Conservation (phyloP, 2,113 vertebrate genomes). For the Tachuris rubrigastra region DNA sequence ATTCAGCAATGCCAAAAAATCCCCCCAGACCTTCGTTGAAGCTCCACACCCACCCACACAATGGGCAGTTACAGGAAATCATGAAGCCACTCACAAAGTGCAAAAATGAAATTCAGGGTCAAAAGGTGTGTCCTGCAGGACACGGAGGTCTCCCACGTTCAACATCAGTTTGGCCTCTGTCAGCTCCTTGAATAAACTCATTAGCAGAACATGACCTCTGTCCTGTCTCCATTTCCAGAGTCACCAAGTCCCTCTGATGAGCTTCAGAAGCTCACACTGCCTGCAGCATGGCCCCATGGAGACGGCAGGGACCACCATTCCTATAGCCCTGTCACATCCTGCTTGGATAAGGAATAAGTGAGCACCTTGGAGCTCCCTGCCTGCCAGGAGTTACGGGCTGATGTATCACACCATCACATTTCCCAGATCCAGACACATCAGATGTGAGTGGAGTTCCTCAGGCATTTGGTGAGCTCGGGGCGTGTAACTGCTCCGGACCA, state of each 20-base stretch:
- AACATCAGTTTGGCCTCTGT: neutral
- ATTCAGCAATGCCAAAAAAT: neutral
- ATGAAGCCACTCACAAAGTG: neutral
- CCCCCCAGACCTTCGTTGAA: neutral
- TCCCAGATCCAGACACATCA: neutral
- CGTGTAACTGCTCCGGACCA: neutral
- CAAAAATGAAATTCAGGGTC: neutral
- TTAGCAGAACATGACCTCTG: neutral
- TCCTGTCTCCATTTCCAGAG: neutral
- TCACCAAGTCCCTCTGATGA: accelerated
- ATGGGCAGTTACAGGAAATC: accelerated
- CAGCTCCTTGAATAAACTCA: neutral
- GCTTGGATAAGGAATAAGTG: accelerated
- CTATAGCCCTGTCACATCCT: accelerated
- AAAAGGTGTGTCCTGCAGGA: neutral
- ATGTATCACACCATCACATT: neutral
- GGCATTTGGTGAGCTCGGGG: accelerated
- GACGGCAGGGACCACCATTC: neutral
- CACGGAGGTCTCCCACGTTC: neutral
- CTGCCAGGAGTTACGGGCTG: neutral
- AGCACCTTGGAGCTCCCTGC: neutral
- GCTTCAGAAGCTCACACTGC: neutral
- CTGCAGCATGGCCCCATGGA: accelerated
- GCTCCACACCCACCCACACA: neutral
- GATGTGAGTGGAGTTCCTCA: accelerated